Percentiles rank a stretch among this genome's conserved stretches.
Conservation (phyloP, 2,888 invertebrate genomes). For the Rhogogaster chlorosoma region DNA sequence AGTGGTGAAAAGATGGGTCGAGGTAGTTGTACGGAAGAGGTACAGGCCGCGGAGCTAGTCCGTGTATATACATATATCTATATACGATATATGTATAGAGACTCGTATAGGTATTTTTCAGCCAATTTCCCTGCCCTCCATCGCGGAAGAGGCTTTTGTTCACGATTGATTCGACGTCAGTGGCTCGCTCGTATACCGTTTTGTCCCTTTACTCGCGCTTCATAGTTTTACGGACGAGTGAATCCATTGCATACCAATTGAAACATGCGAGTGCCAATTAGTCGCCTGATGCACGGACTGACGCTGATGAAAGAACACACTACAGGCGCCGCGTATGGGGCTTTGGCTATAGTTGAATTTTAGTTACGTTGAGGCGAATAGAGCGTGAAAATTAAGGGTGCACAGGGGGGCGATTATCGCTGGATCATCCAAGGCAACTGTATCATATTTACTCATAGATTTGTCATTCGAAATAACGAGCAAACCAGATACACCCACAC, state of each 20-base stretch:
- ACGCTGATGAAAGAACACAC: conserved; percentile 22
- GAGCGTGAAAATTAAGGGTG: not conserved
- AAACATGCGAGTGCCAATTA: conserved; percentile 39
- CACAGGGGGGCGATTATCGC: not conserved
- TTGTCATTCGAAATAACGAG: too few relatives aligned
- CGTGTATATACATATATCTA: not conserved
- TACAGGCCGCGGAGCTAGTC: not conserved
- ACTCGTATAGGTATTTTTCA: conserved; percentile 19
- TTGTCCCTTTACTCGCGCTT: conserved; percentile 15
- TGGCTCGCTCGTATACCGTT: conserved; percentile 26
- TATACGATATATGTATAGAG: not conserved
- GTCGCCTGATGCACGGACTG: conserved; percentile 1
- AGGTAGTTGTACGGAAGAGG: not conserved
- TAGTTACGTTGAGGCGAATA: not conserved
- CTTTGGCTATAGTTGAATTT: not conserved
- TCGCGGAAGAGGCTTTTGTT: conserved; percentile 32
- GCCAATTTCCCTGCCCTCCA: conserved; percentile 22
- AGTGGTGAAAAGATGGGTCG: not conserved
- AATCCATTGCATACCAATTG: conserved; percentile 25
- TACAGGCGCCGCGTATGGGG: not conserved
- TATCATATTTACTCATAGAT: not conserved
- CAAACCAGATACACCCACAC: too few relatives aligned
- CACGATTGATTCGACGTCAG: conserved; percentile 35
- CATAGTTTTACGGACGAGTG: conserved; percentile 27
- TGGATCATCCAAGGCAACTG: not conserved